phyloP scores from a whole-genome alignment of 2,797 vertebrate genomes.

The Mustela erminea region DNA sequence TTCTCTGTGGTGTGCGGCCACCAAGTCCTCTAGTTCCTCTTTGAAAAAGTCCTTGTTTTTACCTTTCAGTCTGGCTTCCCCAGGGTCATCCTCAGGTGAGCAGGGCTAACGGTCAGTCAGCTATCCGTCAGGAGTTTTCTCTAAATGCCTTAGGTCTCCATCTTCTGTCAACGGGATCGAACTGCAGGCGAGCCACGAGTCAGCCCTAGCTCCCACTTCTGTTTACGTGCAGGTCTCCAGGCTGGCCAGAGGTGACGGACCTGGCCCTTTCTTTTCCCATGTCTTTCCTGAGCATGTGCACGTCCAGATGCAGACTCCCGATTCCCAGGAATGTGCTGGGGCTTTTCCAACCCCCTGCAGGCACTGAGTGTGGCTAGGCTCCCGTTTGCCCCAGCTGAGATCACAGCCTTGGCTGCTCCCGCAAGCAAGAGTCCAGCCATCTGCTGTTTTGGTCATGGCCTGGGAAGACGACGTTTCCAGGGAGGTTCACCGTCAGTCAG shows the following conservation, averaged over 20 bases:
- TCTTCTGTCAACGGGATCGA: neutral
- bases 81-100: neutral
- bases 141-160: neutral
- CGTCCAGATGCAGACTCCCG: fast-evolving
- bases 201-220: neutral
- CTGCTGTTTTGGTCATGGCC: neutral
- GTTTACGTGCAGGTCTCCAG: neutral
- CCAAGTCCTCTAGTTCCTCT: neutral
- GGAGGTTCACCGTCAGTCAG: neutral
- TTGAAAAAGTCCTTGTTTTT: neutral
- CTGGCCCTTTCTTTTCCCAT: neutral
- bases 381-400: fast-evolving
- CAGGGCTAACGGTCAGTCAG: neutral
- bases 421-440: fast-evolving
- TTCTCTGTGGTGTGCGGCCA: neutral
- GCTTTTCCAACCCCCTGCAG: fast-evolving
- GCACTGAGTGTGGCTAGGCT: neutral
- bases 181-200: fast-evolving
- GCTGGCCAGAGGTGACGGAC: neutral
- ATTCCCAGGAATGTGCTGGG: fast-evolving
- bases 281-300: neutral
- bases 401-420: neutral
- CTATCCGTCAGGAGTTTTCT: neutral
- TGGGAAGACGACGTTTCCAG: neutral
- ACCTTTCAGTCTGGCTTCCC: neutral